A percentile compares a stretch with the other conserved stretches of the same genome.
phyloP scores from a whole-genome alignment of 2,888 invertebrate genomes.

The Ernsta delagoae region DNA sequence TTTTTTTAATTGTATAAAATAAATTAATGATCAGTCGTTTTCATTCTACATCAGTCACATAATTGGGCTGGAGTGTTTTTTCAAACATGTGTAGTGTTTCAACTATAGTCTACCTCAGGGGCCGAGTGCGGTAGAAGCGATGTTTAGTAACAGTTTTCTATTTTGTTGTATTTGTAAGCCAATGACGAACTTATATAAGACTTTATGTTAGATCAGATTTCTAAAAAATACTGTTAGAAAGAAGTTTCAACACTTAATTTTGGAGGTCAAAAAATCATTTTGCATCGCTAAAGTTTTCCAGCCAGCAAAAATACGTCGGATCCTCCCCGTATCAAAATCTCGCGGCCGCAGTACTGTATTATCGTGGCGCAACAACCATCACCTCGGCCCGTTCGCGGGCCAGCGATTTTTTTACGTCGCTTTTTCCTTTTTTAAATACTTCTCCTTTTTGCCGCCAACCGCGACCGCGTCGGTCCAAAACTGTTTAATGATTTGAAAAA shows the following conservation, averaged over 20 bases:
- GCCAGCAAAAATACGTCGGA: not conserved
- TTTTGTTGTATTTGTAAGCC: too few relatives aligned
- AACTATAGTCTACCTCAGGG: too few relatives aligned
- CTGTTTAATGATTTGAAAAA: constrained; percentile 86
- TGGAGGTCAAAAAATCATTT: not conserved
- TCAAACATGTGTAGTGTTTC: too few relatives aligned
- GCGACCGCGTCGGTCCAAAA: constrained; percentile 74
- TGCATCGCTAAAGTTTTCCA: not conserved
- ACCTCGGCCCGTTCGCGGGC: constrained; percentile 59
- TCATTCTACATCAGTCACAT: too few relatives aligned
- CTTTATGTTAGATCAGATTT: too few relatives aligned
- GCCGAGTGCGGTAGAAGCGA: too few relatives aligned
- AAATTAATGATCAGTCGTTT: not conserved
- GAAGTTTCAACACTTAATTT: too few relatives aligned
- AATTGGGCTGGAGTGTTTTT: too few relatives aligned
- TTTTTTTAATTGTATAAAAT: not conserved
- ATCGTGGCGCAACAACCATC: constrained; percentile 70
- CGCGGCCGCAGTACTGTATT: constrained; percentile 52
- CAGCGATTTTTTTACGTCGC: constrained; percentile 61
- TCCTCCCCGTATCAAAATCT: constrained; percentile 45
- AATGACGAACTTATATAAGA: too few relatives aligned
- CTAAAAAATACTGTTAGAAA: too few relatives aligned
- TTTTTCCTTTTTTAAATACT: constrained; percentile 60
- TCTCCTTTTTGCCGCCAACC: constrained; percentile 68
- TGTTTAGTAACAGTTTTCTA: too few relatives aligned